These are phyloP conservation scores for Spea bombifrons DNA, from an alignment of 2,113 vertebrate species.

Conservation along the genomic window DNA sequence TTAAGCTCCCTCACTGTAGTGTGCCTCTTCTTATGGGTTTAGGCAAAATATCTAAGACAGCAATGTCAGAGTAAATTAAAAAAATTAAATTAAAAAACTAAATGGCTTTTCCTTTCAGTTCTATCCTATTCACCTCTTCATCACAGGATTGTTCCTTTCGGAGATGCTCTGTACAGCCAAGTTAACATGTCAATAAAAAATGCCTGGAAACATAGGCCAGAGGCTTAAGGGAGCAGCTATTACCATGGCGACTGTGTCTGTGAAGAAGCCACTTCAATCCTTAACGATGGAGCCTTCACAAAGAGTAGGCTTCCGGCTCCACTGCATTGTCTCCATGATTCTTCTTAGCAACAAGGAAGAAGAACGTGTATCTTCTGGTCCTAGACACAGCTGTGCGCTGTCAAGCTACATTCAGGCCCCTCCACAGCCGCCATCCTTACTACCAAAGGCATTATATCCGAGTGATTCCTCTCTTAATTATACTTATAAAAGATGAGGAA, in stretches of 20 bases:
- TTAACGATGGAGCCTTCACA: conserved; percentile 28
- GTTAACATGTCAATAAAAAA: conserved; percentile 22
- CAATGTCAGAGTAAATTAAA: not conserved
- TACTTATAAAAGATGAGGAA: no score
- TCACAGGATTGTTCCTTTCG: conserved; percentile 3
- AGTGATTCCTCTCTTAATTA: no score
- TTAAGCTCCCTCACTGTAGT: no score
- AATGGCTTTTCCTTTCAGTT: conserved; percentile 1
- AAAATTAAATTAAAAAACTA: no score
- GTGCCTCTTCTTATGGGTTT: no score
- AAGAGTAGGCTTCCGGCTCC: not conserved
- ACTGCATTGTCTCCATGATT: conserved; percentile 8
- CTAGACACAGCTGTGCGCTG: not conserved
- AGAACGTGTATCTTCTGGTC: not conserved
- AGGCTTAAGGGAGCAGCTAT: conserved; percentile 10
- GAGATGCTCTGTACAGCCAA: not conserved
- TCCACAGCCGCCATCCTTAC: not conserved
- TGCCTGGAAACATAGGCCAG: conserved; percentile 8
- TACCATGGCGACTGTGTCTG: conserved; percentile 21
- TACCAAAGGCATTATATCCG: no score
- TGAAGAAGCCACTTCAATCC: conserved; percentile 35
- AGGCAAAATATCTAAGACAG: not conserved
- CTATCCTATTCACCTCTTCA: not conserved
- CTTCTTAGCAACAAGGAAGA: conserved; percentile 4
- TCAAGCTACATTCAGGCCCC: not conserved